These are phyloP conservation scores for Chiloscyllium plagiosum DNA, from an alignment of 2,113 vertebrate genomes.

Conservation along the genomic window DNA sequence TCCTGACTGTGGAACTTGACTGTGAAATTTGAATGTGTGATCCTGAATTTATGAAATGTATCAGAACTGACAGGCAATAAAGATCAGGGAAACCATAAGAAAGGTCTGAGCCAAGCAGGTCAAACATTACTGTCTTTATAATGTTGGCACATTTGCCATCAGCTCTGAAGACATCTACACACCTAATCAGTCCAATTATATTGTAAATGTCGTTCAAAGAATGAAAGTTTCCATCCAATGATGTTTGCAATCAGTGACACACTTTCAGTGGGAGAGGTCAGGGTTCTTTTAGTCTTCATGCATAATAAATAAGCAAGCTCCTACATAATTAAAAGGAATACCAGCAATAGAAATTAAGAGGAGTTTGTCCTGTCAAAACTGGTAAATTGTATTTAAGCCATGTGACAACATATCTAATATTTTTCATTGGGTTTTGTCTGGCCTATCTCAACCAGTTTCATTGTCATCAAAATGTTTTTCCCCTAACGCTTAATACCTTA, in stretches of 20 bases:
- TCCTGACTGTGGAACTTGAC: too few relatives aligned
- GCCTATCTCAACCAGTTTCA: neutral
- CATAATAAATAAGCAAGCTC: neutral
- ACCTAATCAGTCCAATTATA: neutral
- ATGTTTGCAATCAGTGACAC: neutral
- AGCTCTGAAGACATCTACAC: slow-evolving; percentile 10
- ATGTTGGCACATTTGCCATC: neutral
- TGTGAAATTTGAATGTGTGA: neutral
- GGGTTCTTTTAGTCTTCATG: neutral
- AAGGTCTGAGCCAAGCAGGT: neutral
- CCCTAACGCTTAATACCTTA: too few relatives aligned
- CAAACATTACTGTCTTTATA: neutral
- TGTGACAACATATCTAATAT: neutral
- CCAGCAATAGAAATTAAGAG: neutral
- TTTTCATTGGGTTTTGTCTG: neutral
- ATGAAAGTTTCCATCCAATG: neutral
- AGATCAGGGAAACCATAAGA: neutral
- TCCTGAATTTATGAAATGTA: neutral
- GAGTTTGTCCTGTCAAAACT: neutral
- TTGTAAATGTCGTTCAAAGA: neutral
- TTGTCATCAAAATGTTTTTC: neutral
- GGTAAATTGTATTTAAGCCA: neutral
- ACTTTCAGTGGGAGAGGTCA: neutral
- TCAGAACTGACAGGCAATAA: neutral
- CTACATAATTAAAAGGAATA: neutral